Percentiles rank a stretch among this genome's conserved stretches.
Evolutionary conservation across 2,113 vertebrate species (phyloP).

Genomic region (Ploceus nigricollis): DNA sequence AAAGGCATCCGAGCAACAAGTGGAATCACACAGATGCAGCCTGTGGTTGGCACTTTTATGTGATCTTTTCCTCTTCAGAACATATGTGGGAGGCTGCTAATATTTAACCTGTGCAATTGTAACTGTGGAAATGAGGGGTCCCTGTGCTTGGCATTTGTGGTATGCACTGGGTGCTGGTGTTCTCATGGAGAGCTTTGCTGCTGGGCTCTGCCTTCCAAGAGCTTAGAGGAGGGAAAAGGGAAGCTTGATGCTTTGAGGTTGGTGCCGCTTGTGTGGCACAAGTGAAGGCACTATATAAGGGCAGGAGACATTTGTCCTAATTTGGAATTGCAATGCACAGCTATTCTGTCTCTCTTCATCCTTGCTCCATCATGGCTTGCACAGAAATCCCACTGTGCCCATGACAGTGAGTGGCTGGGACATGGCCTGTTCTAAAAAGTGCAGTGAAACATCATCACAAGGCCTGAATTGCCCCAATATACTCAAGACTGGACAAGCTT

Average conservation of each 20-base stretch:
- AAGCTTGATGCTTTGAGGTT: neutral
- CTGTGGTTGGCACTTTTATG: neutral
- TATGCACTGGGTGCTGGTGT: accelerated
- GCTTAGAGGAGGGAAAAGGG: neutral
- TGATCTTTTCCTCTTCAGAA: neutral
- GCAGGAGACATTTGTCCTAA: neutral
- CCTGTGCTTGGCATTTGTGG: neutral
- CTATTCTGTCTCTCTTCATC: neutral
- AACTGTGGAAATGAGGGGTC: neutral
- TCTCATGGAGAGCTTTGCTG: neutral
- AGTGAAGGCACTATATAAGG: neutral
- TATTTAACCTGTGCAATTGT: neutral
- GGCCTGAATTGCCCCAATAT: neutral
- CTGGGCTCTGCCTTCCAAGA: neutral
- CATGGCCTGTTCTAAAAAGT: neutral
- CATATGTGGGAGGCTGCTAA: neutral
- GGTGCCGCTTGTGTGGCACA: neutral
- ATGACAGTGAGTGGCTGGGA: accelerated
- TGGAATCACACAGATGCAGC: neutral
- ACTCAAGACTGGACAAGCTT: neutral
- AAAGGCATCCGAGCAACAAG: neutral
- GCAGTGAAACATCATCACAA: neutral
- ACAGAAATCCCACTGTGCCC: neutral
- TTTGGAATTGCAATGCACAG: neutral
- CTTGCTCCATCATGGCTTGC: neutral